Base-by-base conservation (phyloP, 23 tunicate species). In the Styela clava region DNA sequence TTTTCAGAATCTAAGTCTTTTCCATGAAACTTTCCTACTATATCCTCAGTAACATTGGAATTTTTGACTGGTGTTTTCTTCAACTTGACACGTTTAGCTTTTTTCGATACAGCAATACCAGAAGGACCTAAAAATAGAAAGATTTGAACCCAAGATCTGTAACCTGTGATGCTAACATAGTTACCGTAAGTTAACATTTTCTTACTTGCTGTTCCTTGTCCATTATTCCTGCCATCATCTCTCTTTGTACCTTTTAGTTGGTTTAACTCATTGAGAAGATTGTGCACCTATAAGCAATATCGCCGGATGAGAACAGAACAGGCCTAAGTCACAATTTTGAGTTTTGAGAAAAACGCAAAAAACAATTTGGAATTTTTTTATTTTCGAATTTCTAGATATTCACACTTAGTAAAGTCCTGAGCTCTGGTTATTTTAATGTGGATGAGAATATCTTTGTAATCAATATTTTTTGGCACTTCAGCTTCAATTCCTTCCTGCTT, bases 11-110 rank as follows among this genome's bases (percentile, higher is more conserved):
- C 71, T 25, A 67, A 27, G 22, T 67, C 71, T 16, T 67, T 67
- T n/a, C 71, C 71, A 67, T 67, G 71, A 67, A 67, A 25, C 31
- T 67, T 67, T 67, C 22, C 31, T 18, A 29, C 30, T 67, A 24
- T 18, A 27, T 21, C n/a, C 22, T 61, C 64, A 25, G 71, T 25
- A 16, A 18, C n/a, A 0, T n/a, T n/a, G 19, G 30, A 7, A 44
- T 44, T 67, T 1, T 25, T 67, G 30, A 29, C 71, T 67, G 30
- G 31, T 25, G 71, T 67, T 67, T 1, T 67, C 31, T 67, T 67
- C 22, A 67, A 29, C 24, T 67, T 67, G 16, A 67, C 22, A 16
- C 71, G 30, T 29, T 67, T 24, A 25, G 71, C 71, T 67, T 67
- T 67, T 67, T 24, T 67, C 16, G 71, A 67, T 25, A 67, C 16